A percentile compares a stretch with the other conserved stretches of the same genome.
phyloP scores from a whole-genome alignment of 2,797 vertebrate species.

The Cetoscarus ocellatus region DNA sequence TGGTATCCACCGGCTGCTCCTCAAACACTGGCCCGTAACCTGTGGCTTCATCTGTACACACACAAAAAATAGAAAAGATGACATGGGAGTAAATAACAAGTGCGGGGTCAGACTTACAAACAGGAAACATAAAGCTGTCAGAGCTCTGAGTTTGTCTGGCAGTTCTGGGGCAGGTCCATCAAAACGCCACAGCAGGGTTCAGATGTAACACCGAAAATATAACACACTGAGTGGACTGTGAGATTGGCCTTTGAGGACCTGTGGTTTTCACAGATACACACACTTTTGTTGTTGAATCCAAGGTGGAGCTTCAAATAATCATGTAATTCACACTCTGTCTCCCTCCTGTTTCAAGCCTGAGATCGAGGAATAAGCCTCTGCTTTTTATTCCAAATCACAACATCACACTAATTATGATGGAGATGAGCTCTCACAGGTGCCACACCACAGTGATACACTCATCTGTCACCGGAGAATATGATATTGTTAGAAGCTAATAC shows the following conservation, averaged over 20 bases:
- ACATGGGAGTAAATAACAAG: constrained; percentile 37
- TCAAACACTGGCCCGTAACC: constrained; percentile 97
- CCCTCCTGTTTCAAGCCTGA: constrained; percentile 3
- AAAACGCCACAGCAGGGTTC: constrained; percentile 37
- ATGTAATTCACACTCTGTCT: constrained; percentile 20
- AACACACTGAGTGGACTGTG: constrained; percentile 3
- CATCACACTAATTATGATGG: constrained; percentile 42
- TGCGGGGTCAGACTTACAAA: constrained; percentile 28
- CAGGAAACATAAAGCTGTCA: constrained; percentile 32
- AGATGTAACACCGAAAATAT: constrained; percentile 21
- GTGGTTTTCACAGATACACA: constrained; percentile 14
- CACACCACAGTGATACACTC: constrained; percentile 29
- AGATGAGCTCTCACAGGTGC: constrained; percentile 52
- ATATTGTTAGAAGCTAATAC: constrained; percentile 39
- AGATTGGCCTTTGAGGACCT: constrained; percentile 17
- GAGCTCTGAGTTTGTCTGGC: constrained; percentile 40
- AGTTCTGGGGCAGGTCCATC: constrained; percentile 56
- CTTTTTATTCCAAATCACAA: constrained; percentile 42
- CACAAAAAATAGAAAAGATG: constrained; percentile 38
- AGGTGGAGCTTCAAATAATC: constrained; percentile 20
- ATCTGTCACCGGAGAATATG: constrained; percentile 33
- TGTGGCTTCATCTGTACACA: constrained; percentile 88
- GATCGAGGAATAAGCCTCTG: constrained; percentile 24
- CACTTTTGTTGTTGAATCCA: neutral
- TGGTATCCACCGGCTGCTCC: constrained; percentile 95